Conservation (phyloP, 2,113 vertebrate species). For the Mastomys natalensis region DNA sequence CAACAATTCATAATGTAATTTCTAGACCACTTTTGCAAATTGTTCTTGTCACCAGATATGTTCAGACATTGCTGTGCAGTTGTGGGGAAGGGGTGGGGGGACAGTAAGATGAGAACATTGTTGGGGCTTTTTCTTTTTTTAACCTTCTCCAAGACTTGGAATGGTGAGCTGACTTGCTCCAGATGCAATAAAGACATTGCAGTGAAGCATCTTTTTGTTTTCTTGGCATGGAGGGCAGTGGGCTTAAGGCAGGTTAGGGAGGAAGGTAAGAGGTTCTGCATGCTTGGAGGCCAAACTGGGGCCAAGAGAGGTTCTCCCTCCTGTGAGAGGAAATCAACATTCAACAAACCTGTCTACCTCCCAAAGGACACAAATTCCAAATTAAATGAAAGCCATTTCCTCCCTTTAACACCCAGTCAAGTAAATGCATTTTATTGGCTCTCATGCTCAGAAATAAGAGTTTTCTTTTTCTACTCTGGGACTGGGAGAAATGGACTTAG, state of each 20-base stretch:
- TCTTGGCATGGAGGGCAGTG: conserved; percentile 4
- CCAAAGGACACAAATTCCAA: background rate
- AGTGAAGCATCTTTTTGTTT: conserved; percentile 85
- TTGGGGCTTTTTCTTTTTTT: conserved; percentile 43
- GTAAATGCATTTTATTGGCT: conserved; percentile 15
- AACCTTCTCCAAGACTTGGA: conserved; percentile 87
- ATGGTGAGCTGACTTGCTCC: conserved; percentile 89
- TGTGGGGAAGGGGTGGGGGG: conserved; percentile 82
- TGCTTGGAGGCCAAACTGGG: background rate
- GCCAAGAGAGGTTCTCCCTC: background rate
- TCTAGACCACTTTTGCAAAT: conserved; percentile 89
- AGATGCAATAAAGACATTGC: conserved; percentile 90
- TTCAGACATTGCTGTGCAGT: conserved; percentile 88
- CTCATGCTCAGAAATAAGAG: conserved; percentile 17
- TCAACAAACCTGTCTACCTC: background rate
- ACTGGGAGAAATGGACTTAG: background rate
- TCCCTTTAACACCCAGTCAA: background rate
- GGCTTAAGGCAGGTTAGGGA: background rate
- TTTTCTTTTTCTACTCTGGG: background rate
- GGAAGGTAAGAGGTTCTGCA: background rate
- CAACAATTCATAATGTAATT: conserved; percentile 89
- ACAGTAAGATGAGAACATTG: conserved; percentile 46
- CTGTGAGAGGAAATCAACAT: background rate
- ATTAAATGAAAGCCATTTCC: background rate
- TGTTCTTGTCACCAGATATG: conserved; percentile 89